These are phyloP conservation scores for Heliconius sara DNA, from an alignment of 2,888 invertebrate species.

Conservation along the genomic window DNA sequence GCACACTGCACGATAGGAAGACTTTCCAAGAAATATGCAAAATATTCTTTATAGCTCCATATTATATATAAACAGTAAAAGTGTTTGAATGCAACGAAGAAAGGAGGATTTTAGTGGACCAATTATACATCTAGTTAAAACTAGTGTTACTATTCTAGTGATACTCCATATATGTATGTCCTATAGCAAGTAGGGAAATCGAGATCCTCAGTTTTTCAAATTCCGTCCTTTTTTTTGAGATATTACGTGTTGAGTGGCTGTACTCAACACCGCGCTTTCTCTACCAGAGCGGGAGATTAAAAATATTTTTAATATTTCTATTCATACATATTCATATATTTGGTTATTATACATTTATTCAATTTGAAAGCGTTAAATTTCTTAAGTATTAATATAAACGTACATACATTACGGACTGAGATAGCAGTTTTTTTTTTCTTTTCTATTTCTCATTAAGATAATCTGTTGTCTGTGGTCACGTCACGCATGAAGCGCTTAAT, in stretches of 20 bases:
- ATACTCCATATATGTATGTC: too few species aligned
- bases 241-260: neutral
- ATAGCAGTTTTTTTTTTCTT: neutral
- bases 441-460: neutral
- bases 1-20: neutral
- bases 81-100: too few species aligned
- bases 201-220: neutral
- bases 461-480: neutral
- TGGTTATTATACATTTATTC: too few species aligned
- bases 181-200: neutral
- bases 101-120: too few species aligned
- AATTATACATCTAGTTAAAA: too few species aligned
- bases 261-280: neutral
- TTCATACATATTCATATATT: neutral
- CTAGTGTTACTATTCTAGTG: too few species aligned
- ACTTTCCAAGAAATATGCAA: neutral
- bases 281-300: neutral
- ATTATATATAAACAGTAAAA: too few species aligned
- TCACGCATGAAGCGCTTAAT: slow-evolving; percentile 1
- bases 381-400: neutral
- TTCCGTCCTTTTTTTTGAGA: neutral
- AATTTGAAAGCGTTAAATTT: neutral
- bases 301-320: too few species aligned
- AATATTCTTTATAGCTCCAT: neutral
- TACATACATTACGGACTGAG: neutral